A percentile compares a stretch with the other conserved stretches of the same genome.
Evolutionary conservation across 2,797 vertebrate species (phyloP).

Genomic region (Hyperoplus lanceolatus): DNA sequence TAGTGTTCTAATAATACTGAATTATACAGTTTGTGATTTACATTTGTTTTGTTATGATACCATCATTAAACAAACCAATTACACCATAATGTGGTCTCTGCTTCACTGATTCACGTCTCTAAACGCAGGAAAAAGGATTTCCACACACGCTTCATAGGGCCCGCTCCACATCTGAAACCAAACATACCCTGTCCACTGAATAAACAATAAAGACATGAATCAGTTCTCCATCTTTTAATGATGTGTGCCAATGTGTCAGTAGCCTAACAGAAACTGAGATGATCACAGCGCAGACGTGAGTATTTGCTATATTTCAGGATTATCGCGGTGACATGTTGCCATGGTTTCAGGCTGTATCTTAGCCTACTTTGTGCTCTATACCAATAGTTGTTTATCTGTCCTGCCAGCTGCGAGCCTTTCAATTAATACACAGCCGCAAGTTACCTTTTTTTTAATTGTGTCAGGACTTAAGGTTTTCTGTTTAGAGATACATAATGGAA

Average conservation of each 20-base stretch:
- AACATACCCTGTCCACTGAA: conserved; percentile 5
- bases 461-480: conserved; percentile 61
- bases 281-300: conserved; percentile 67
- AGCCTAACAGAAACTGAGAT: conserved; percentile 24
- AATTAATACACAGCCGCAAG: conserved; percentile 69
- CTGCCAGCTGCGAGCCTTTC: conserved; percentile 77
- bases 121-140: neutral
- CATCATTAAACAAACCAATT: neutral
- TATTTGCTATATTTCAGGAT: conserved; percentile 65
- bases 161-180: conserved; percentile 5
- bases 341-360: conserved; percentile 76
- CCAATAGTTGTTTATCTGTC: conserved; percentile 67
- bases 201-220: conserved; percentile 38
- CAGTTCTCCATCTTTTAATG: conserved; percentile 52
- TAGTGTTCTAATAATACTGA: neutral
- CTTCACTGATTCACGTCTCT: conserved; percentile 3
- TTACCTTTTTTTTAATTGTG: conserved; percentile 42
- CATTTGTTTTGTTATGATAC: neutral
- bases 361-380: conserved; percentile 68
- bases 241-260: conserved; percentile 42
- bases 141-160: neutral
- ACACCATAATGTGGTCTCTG: neutral
- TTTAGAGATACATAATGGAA: conserved; percentile 59
- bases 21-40: neutral
- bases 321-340: conserved; percentile 67